Conservation (phyloP, 2,888 invertebrate genomes). For the Tetragonisca angustula region DNA sequence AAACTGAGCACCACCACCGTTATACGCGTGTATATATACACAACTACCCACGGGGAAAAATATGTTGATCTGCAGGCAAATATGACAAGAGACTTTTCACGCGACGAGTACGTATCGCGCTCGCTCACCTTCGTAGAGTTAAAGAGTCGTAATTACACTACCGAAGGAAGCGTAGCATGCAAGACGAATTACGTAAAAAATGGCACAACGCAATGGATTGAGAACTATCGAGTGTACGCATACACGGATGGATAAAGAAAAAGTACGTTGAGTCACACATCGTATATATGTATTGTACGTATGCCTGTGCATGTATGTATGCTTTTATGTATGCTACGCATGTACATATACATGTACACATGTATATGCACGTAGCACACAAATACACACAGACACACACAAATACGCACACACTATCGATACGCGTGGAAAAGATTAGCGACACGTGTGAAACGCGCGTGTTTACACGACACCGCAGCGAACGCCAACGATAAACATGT, state of each 20-base stretch:
- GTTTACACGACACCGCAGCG: constrained; percentile 7
- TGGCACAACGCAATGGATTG: constrained; percentile 79
- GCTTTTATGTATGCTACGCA: constrained; percentile 2
- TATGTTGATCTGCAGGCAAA: constrained; percentile 4
- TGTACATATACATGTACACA: constrained; percentile 64
- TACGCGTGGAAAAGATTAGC: constrained; percentile 59
- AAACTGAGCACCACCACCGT: constrained; percentile 28
- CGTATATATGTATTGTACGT: constrained; percentile 53
- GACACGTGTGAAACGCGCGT: constrained; percentile 47
- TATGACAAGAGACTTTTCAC: background rate
- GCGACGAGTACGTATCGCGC: constrained; percentile 58
- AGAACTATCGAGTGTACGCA: constrained; percentile 74
- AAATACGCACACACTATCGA: constrained; percentile 33
- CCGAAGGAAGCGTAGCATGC: constrained; percentile 84
- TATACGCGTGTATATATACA: background rate
- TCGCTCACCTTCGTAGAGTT: constrained; percentile 70
- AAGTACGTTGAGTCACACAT: constrained; percentile 71
- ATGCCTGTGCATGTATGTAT: constrained; percentile 4
- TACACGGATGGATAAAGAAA: constrained; percentile 73
- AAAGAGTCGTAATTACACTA: constrained; percentile 79
- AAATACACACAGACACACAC: constrained; percentile 4
- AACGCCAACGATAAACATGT: background rate
- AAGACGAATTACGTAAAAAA: constrained; percentile 83
- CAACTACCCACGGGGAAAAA: background rate
- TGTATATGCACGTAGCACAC: constrained; percentile 16